Conservation (phyloP, 2,888 invertebrate genomes). For the Hydrotaea diabolus region DNA sequence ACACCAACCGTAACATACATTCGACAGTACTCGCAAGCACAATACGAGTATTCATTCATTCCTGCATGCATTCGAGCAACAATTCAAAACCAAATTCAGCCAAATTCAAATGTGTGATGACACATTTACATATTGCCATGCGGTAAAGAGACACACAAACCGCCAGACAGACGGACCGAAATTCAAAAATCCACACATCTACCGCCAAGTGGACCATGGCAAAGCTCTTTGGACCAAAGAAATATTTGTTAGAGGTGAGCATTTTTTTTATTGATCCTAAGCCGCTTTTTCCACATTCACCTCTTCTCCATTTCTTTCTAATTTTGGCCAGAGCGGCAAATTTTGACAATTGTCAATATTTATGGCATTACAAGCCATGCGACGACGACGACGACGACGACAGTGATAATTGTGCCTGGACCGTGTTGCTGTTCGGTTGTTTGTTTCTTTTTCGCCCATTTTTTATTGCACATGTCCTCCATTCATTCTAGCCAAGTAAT, state of each 20-base stretch:
- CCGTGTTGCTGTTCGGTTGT: slow-evolving; percentile 11
- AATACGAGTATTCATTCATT: not conserved
- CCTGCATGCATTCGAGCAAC: slow-evolving; percentile 13
- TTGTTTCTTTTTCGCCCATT: slow-evolving; percentile 13
- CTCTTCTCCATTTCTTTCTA: slow-evolving; percentile 15
- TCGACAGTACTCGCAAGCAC: not conserved
- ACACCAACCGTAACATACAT: too few species aligned
- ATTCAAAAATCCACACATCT: not conserved
- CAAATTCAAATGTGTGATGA: slow-evolving; percentile 59
- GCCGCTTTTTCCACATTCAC: slow-evolving; percentile 42
- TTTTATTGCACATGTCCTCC: not conserved
- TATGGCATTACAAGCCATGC: slow-evolving; percentile 72
- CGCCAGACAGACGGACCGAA: slow-evolving; percentile 35
- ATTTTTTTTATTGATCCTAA: slow-evolving; percentile 63
- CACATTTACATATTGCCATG: slow-evolving; percentile 66
- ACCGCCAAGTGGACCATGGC: not conserved
- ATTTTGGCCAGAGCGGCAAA: slow-evolving; percentile 34
- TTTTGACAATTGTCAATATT: slow-evolving; percentile 71
- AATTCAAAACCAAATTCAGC: slow-evolving; percentile 11
- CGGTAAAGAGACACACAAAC: slow-evolving; percentile 42
- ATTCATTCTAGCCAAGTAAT: slow-evolving; percentile 3
- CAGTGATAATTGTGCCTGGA: slow-evolving; percentile 72
- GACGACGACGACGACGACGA: too few species aligned
- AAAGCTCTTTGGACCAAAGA: not conserved
- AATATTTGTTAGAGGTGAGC: slow-evolving; percentile 49